These are phyloP conservation scores for Sigmodon hispidus DNA, from an alignment of 2,113 vertebrate species.

Conservation along the genomic window DNA sequence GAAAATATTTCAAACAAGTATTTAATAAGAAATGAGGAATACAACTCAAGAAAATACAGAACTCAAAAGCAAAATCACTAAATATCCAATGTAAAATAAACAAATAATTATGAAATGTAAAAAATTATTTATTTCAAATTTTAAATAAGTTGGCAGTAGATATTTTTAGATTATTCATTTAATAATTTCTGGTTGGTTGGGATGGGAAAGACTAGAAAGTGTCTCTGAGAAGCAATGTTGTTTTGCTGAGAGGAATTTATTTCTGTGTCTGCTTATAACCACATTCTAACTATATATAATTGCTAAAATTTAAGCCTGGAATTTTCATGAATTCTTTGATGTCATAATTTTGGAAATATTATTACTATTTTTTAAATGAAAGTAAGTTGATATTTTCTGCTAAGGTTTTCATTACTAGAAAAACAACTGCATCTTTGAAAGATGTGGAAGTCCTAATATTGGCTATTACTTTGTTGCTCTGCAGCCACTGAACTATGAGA, in stretches of 20 bases:
- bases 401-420: neutral
- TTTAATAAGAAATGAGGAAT: no score
- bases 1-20: neutral
- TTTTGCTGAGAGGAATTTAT: neutral
- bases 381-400: neutral
- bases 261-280: neutral
- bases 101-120: neutral
- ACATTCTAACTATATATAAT: neutral
- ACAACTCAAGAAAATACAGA: neutral
- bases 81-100: neutral
- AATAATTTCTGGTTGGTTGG: neutral
- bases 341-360: neutral
- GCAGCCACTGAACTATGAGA: slow-evolving; percentile 97
- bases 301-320: neutral
- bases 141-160: neutral
- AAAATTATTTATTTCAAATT: neutral
- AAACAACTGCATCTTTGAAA: slow-evolving; percentile 8
- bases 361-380: neutral
- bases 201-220: neutral
- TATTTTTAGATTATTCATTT: neutral
- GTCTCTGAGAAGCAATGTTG: neutral
- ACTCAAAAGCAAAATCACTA: neutral
- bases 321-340: neutral
- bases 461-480: slow-evolving; percentile 63
- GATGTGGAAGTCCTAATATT: neutral